Evolutionary conservation across 1,140 invertebrate species (phyloP).

Genomic region (Megathymus violae): DNA sequence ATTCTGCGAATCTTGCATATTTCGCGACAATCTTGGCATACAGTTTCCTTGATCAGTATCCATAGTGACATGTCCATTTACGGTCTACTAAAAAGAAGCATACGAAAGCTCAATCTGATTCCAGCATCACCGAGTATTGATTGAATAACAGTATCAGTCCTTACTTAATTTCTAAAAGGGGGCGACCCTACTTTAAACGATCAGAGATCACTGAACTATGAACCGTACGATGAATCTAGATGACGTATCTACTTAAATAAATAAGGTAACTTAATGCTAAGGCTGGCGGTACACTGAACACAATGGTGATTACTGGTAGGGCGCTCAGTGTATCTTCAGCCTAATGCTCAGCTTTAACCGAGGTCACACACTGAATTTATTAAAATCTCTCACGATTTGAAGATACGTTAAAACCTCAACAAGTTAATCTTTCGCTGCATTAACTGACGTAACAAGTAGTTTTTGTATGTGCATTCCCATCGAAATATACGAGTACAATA

Average conservation of each 20-base stretch:
- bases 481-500: too few relatives aligned
- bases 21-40: too few relatives aligned
- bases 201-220: constrained; percentile 30
- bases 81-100: too few relatives aligned
- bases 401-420: neutral
- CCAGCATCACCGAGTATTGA: constrained; percentile 45
- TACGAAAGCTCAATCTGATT: constrained; percentile 18
- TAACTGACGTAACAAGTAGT: neutral
- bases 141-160: constrained; percentile 69
- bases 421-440: neutral
- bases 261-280: constrained; percentile 60
- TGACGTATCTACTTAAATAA: constrained; percentile 61
- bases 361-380: constrained; percentile 34
- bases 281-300: constrained; percentile 31
- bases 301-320: neutral
- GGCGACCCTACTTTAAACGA: constrained; percentile 41
- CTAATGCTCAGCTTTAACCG: constrained; percentile 24
- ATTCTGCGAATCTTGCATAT: too few relatives aligned
- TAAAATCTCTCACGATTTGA: neutral
- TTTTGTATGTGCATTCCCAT: too few relatives aligned
- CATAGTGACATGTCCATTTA: too few relatives aligned
- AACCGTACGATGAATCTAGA: constrained; percentile 32
- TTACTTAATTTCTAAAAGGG: constrained; percentile 68
- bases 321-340: constrained; percentile 13
- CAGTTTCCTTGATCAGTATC: too few relatives aligned